Percentiles rank a stretch among this genome's conserved stretches.
These are phyloP conservation scores for Rhopilema esculentum DNA, from an alignment of 30 jellyfish, hydroid and myxozoan genomes.

Conservation along the genomic window DNA sequence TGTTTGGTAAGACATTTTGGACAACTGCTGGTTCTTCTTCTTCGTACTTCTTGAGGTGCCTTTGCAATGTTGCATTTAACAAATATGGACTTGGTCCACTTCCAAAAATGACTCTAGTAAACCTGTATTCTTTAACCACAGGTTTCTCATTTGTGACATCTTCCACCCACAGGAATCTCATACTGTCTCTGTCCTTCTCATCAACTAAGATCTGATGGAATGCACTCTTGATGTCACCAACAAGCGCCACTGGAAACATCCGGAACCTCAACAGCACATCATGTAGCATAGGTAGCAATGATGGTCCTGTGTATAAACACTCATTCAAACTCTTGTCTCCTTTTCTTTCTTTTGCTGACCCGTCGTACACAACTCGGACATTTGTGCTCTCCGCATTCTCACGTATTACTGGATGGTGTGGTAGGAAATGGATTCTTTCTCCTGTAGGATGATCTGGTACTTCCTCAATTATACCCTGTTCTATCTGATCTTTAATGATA, in stretches of 20 bases:
- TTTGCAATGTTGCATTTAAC: conserved; percentile 35
- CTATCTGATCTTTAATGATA: not conserved
- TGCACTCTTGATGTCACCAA: conserved; percentile 30
- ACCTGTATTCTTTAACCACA: conserved; percentile 46
- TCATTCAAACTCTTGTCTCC: conserved; percentile 21
- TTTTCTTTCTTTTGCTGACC: conserved; percentile 51
- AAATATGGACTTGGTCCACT: conserved; percentile 55
- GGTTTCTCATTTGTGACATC: conserved; percentile 16
- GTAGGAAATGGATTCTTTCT: conserved; percentile 42
- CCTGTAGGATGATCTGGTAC: conserved; percentile 29
- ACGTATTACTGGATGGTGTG: conserved; percentile 54
- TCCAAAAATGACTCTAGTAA: conserved; percentile 46
- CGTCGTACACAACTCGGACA: conserved; percentile 54
- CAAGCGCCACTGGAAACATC: conserved; percentile 20
- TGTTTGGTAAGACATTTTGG: conserved; percentile 35
- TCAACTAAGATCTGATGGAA: conserved; percentile 52
- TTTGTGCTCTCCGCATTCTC: conserved; percentile 2
- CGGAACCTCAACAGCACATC: conserved; percentile 47
- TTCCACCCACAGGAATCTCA: conserved; percentile 47
- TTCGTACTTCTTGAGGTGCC: conserved; percentile 50
- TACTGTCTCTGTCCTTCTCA: conserved; percentile 57
- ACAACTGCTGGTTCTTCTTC: conserved; percentile 38
- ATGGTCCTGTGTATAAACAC: conserved; percentile 21
- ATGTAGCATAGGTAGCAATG: conserved; percentile 21
- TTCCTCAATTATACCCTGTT: conserved; percentile 37